phyloP scores from a whole-genome alignment of 1,140 invertebrate species.

The Hydropsyche tenuis region DNA sequence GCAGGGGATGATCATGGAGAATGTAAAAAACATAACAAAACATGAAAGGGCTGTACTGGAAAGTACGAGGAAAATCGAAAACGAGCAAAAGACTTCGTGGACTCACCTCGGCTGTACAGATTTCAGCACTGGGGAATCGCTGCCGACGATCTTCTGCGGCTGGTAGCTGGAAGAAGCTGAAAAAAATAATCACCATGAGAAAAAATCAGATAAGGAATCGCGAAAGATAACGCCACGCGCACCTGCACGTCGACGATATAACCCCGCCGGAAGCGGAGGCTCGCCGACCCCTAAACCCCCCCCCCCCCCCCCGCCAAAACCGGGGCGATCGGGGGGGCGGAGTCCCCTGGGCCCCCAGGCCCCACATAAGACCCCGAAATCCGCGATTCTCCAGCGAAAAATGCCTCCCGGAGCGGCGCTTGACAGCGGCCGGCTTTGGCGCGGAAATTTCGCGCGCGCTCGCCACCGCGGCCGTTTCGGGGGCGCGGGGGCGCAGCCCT shows the following conservation, averaged over 20 bases:
- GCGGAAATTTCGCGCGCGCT: conserved; percentile 34
- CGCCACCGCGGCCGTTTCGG: background rate
- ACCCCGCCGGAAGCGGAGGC: conserved; percentile 1
- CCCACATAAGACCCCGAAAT: too few species aligned
- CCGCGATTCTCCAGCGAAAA: too few species aligned
- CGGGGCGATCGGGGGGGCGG: background rate
- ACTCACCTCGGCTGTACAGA: conserved; percentile 18
- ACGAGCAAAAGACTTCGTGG: background rate
- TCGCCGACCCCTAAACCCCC: background rate
- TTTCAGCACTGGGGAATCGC: background rate
- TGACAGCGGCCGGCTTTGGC: conserved; percentile 27
- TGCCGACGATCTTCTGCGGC: background rate
- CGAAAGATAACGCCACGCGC: background rate
- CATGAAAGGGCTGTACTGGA: too few species aligned
- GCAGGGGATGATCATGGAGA: too few species aligned
- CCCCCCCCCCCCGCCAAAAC: background rate
- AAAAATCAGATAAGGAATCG: background rate
- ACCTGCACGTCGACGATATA: background rate
- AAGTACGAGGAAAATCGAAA: too few species aligned
- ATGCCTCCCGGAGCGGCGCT: background rate
- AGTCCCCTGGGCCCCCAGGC: too few species aligned
- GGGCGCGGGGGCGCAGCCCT: background rate
- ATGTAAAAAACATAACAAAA: too few species aligned
- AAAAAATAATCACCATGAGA: background rate
- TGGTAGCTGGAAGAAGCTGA: background rate